Conservation (phyloP, 2,113 vertebrate genomes). For the Catharus minimus region DNA sequence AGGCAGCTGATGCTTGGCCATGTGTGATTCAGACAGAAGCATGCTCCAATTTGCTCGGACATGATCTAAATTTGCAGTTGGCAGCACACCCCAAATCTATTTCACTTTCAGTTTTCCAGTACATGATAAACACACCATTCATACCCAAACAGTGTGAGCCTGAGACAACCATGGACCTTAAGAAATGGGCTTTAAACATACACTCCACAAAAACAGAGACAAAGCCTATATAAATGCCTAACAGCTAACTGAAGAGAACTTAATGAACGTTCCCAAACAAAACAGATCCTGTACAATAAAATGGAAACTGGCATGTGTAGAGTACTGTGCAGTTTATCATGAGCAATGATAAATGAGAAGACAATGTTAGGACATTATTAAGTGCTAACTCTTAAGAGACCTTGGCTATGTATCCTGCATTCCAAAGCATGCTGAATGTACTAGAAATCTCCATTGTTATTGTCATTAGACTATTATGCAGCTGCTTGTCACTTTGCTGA, state of each 20-base stretch:
- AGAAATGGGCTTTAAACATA: not conserved
- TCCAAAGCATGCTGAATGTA: not conserved
- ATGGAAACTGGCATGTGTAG: not conserved
- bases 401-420: not conserved
- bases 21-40: not conserved
- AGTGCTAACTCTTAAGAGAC: not conserved
- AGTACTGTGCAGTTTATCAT: not conserved
- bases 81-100: not conserved
- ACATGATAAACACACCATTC: not conserved
- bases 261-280: not conserved
- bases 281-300: not conserved
- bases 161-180: not conserved
- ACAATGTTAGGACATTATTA: not conserved
- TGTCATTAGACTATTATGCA: not conserved
- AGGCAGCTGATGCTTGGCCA: not conserved
- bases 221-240: not conserved
- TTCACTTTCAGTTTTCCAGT: not conserved
- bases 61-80: not conserved
- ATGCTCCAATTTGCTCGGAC: not conserved
- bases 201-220: not conserved
- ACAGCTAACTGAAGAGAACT: not conserved
- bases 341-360: not conserved
- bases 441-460: not conserved
- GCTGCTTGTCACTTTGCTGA: not conserved
- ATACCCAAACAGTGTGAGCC: not conserved